Conservation (phyloP, 1,140 invertebrate genomes). For the Drosophila trapezifrons region DNA sequence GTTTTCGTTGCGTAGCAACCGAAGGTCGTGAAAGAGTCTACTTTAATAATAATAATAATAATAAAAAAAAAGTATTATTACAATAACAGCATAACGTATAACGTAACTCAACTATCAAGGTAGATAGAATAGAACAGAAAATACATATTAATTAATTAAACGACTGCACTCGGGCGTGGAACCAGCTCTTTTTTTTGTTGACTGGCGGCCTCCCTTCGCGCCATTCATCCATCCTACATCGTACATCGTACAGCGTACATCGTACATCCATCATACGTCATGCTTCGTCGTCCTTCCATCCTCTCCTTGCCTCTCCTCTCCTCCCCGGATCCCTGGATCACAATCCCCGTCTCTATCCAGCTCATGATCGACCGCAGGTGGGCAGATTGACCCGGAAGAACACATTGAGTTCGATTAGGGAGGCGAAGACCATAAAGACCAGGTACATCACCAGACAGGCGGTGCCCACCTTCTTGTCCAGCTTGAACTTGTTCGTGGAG, state of each 20-base stretch:
- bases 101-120: constrained; percentile 82
- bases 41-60: constrained; percentile 73
- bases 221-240: constrained; percentile 18
- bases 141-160: constrained; percentile 82
- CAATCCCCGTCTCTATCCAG: neutral
- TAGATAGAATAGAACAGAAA: constrained; percentile 82
- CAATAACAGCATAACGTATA: constrained; percentile 83
- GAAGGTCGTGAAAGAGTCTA: constrained; percentile 63
- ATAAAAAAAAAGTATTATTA: constrained; percentile 79
- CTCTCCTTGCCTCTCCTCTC: neutral
- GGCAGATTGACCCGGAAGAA: constrained; percentile 94
- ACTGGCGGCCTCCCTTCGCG: neutral
- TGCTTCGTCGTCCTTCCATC: constrained; percentile 1
- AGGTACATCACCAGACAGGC: constrained; percentile 91
- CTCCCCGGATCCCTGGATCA: neutral
- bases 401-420: constrained; percentile 93
- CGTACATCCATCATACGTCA: constrained; percentile 16
- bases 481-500: constrained; percentile 90
- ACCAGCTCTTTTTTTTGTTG: constrained; percentile 12
- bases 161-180: constrained; percentile 64
- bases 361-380: constrained; percentile 86
- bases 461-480: constrained; percentile 91
- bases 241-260: constrained; percentile 14
- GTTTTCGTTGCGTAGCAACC: constrained; percentile 31
- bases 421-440: constrained; percentile 91